Base-by-base conservation (phyloP, 2,888 invertebrate genomes). In the Eristalinus aeneus region DNA sequence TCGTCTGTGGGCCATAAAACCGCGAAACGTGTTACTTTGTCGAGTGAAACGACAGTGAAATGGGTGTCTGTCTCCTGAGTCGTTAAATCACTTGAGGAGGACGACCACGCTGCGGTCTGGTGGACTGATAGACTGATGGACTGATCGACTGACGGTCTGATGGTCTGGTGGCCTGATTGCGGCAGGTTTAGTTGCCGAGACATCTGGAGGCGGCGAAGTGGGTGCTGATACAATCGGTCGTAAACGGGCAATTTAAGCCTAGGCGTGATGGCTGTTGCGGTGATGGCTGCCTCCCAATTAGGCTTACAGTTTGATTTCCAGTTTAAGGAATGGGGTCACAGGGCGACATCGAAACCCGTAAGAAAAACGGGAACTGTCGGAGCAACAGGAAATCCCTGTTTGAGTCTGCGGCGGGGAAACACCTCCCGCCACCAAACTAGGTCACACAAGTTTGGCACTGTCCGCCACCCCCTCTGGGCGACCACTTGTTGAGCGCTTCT, bases 31-130 rank as follows among this genome's bases (percentile, higher is more conserved):
- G 67, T 60, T 53, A 16, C n/a, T 39, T 64, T 54, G 56, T 34
- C 22, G n/a, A 32, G 23, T 34, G 22, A 56, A 31, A 67, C 53
- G 32, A 54, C 54, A n/a, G 22, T 31, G 32, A 67, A 56, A 58
- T 63, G 54, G 36, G 32, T 34, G 27, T 39, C 34, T 61, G 76
- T 76, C 76, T 61, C 60, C 68, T 20, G 34, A 27, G n/a, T 4
- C 31, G 27, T 65, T 65, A 20, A 65, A 39, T 65, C 58, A 58
- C 58, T 56, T 58, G 31, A 63, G 53, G 23, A 27, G 27, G 27
- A 27, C 27, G 27, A 27, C 27, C 2, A 73, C 23, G 34, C n/a
- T 46, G n/a, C 16, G 46, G 46, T 46, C 16, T 16, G 23, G 22
- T n/a, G 11, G 39, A 10, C n/a, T 39, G 36, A 11, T 39, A 11